Evolutionary conservation across 2,113 vertebrate genomes (phyloP), one percentile per base, ranked within the genome.

Genomic region (Misgurnus anguillicaudatus): DNA sequence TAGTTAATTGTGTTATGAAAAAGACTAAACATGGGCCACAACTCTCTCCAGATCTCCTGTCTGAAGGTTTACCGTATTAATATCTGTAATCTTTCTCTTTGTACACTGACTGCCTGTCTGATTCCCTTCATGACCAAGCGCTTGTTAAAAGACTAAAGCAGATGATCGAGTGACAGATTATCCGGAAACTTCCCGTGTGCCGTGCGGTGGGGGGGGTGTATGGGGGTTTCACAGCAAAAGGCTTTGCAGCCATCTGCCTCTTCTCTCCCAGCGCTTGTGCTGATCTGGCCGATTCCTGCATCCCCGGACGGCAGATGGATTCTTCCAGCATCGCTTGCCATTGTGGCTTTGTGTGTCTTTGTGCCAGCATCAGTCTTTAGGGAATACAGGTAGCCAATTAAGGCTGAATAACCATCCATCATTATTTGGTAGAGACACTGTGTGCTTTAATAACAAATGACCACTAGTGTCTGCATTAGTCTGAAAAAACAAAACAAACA

Each of bases 171-270:
- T 64, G 58, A 69, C 21, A 53, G 57, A 60, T 73, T 82, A 78
- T 85, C 80, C 65, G 42, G 55, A 73, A 63, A 75, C 77, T 80
- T 84, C 77, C 79, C 80, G 70, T 73, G 69, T 77, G 41, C 72
- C 53, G 70, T 81, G 62, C 24, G 78, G 17, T 16, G 38, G 38
- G 78, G 64, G 64, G 48, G 55, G 71, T 71, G 75, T 65, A 36
- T 24, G 24, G 24, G 24, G 24, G 24, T 31, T 31, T 31, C 83
- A 2, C 76, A 75, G 82, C 77, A 38, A 72, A 78, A 55, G 78
- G 53, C 83, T 80, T 85, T 63, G 67, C 38, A 14, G 69, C 85
- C 87, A 86, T 88, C 85, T 88, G 85, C 71, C 82, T 72, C 65
- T 42, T 42, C 39, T 38, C 68, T 36, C 45, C 31, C 16, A 0